Evolutionary conservation across 1,140 invertebrate species (phyloP).

Genomic region (Euschistus heros): DNA sequence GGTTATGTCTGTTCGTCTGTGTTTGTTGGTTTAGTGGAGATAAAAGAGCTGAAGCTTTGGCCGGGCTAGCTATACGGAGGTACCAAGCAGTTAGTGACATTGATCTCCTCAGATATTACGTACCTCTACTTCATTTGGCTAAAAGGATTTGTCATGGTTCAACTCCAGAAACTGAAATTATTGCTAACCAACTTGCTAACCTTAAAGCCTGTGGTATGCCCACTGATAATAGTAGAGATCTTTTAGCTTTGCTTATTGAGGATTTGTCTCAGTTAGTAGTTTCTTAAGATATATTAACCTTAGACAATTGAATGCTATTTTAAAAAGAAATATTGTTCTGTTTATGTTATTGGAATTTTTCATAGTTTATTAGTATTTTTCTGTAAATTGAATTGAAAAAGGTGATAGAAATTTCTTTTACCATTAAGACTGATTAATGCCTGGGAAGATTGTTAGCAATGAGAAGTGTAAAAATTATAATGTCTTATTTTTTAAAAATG

Average conservation of each 20-base stretch:
- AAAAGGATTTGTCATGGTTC: background rate
- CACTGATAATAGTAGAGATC: background rate
- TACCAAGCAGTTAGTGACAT: constrained; percentile 54
- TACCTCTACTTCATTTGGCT: constrained; percentile 50
- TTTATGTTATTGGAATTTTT: no score
- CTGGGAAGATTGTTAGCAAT: no score
- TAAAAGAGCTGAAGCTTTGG: constrained; percentile 27
- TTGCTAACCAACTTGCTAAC: background rate
- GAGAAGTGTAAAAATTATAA: no score
- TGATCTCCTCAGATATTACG: constrained; percentile 50
- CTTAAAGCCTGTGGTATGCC: background rate
- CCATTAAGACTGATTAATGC: no score
- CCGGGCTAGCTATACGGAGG: constrained; percentile 51
- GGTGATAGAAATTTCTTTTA: no score
- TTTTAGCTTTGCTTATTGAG: background rate
- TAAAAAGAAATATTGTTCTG: no score
- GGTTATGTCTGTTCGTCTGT: constrained; percentile 55
- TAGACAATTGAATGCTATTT: no score
- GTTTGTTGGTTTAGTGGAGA: constrained; percentile 1
- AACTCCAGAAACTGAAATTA: background rate
- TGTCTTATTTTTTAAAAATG: no score
- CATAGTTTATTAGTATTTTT: no score
- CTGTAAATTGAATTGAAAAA: no score
- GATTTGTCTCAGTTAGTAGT: background rate
- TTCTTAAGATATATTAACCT: no score